phyloP scores from a whole-genome alignment of 2,888 invertebrate genomes.

The Trichogramma dendrolimi region DNA sequence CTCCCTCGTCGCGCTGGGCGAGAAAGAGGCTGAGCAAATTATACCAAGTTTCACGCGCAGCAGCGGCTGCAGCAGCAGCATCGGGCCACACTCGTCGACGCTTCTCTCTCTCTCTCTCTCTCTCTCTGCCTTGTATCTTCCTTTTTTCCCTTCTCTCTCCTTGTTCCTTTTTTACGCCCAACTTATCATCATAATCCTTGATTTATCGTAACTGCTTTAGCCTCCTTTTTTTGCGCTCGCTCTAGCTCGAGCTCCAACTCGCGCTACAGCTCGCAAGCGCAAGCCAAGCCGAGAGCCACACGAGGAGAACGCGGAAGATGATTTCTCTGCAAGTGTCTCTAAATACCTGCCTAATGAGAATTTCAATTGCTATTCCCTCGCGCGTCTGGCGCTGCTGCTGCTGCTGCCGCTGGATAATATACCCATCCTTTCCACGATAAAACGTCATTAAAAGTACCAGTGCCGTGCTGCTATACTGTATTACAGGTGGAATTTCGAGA shows the following conservation, averaged over 20 bases:
- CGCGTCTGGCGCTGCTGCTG: conserved; percentile 9
- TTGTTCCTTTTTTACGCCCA: too few species aligned
- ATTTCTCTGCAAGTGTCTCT: conserved; percentile 34
- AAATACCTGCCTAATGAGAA: conserved; percentile 40
- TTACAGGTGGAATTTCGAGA: conserved; percentile 8
- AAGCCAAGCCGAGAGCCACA: not conserved
- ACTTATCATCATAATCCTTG: too few species aligned
- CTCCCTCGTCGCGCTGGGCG: not conserved
- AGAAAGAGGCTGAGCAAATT: conserved; percentile 8
- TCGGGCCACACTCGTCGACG: conserved; percentile 13
- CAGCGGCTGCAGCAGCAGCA: not conserved
- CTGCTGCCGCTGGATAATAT: conserved; percentile 13
- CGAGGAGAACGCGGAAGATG: conserved; percentile 36
- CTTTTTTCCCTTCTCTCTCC: too few species aligned
- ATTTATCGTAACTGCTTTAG: too few species aligned
- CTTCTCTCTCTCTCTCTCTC: not conserved
- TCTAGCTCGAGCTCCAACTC: not conserved
- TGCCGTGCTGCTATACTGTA: conserved; percentile 5
- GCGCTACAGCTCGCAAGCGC: not conserved
- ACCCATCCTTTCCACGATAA: conserved; percentile 1
- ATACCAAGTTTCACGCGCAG: conserved; percentile 8
- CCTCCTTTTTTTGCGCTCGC: not conserved
- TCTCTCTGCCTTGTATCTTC: not conserved
- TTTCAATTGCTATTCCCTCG: conserved; percentile 33
- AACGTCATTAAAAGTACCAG: conserved; percentile 1